Conservation (phyloP, 2,888 invertebrate species). For the Chymomyza caudatula region DNA sequence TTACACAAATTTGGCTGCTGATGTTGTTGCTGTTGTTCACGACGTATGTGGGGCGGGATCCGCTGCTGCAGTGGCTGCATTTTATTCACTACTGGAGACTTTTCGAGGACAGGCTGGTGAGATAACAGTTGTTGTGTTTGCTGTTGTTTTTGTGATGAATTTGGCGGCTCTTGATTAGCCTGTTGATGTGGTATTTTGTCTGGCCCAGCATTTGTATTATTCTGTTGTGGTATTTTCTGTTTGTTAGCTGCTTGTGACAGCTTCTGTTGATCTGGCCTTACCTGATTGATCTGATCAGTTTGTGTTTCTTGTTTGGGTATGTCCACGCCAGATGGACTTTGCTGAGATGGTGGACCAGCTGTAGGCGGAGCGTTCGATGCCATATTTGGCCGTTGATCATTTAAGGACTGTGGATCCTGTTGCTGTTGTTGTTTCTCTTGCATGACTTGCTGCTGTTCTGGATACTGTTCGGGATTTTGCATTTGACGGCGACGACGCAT, state of each 20-base stretch:
- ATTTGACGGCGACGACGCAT: conserved; percentile 82
- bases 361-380: not conserved
- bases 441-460: conserved; percentile 1
- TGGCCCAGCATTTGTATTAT: not conserved
- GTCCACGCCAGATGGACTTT: not conserved
- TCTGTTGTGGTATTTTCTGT: not conserved
- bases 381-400: not conserved
- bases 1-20: conserved; percentile 37
- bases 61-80: not conserved
- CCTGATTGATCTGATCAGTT: not conserved
- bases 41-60: not conserved
- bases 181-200: not conserved
- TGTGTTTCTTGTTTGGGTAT: not conserved
- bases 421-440: not conserved
- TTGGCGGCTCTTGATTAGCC: not conserved
- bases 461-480: conserved; percentile 19
- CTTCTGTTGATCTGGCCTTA: not conserved
- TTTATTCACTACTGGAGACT: not conserved
- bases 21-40: not conserved
- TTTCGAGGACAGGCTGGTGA: not conserved
- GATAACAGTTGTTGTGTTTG: not conserved
- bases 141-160: not conserved
- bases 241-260: not conserved
- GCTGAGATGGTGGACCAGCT: not conserved
- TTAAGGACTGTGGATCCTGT: not conserved